Evolutionary conservation across 2,888 invertebrate genomes (phyloP).

Genomic region (Rosalia funebris): DNA sequence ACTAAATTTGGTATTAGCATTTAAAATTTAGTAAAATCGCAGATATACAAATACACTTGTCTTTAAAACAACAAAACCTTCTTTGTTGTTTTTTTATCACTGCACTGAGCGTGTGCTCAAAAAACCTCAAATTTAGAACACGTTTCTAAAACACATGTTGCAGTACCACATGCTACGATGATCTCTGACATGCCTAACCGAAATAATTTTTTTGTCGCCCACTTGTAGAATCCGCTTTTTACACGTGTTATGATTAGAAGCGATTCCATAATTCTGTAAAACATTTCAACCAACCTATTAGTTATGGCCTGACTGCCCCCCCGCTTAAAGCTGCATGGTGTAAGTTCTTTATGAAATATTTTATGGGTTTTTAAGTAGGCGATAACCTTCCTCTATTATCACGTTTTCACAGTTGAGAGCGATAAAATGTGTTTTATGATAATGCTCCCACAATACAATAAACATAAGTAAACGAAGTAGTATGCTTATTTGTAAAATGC

Average conservation of each 20-base stretch:
- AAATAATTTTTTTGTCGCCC: constrained; percentile 36
- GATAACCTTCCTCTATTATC: constrained; percentile 25
- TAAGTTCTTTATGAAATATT: constrained; percentile 16
- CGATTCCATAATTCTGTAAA: constrained; percentile 37
- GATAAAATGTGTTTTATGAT: constrained; percentile 20
- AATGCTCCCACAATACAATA: constrained; percentile 13
- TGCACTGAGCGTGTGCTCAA: neutral
- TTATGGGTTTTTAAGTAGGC: constrained; percentile 27
- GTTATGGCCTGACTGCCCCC: constrained; percentile 13
- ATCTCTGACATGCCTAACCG: constrained; percentile 33
- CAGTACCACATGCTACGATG: constrained; percentile 39
- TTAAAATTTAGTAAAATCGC: too few relatives aligned
- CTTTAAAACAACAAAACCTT: neutral
- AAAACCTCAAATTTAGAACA: neutral
- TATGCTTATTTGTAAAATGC: too few relatives aligned
- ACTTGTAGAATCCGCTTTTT: constrained; percentile 32
- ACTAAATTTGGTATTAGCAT: too few relatives aligned
- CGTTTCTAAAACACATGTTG: constrained; percentile 34
- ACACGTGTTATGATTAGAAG: constrained; percentile 33
- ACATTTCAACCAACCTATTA: constrained; percentile 21
- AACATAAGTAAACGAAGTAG: too few relatives aligned
- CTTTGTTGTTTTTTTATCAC: constrained; percentile 2
- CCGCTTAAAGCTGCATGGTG: constrained; percentile 15
- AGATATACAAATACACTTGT: too few relatives aligned
- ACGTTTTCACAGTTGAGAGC: constrained; percentile 19